Base-by-base conservation (phyloP, 1,140 invertebrate genomes). In the Phymastichus coffea region DNA sequence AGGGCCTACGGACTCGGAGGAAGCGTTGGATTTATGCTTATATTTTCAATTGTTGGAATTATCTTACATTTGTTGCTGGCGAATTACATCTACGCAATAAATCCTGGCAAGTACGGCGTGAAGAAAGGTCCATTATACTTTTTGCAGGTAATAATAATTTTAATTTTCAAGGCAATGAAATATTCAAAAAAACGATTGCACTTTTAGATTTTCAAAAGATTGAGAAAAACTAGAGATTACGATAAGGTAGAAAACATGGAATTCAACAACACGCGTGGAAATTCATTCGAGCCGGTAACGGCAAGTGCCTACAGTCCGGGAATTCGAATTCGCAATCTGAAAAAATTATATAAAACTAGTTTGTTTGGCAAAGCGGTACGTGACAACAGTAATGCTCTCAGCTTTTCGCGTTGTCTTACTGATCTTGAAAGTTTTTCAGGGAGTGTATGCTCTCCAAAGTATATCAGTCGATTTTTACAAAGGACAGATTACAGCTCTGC, bases 401-500 rank as follows among this genome's bases (percentile, higher is more conserved):
- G 30, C 30, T 33, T 33, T 33, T 8, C 14, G 14, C 6, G n/a
- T 30, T 25, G n/a, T 23, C 1, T 8, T 44, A 10, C 22, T 44
- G n/a, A 20, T 25, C 25, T 20, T n/a, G 7, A 44, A 44, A 14
- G 25, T 47, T 20, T 49, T 62, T 35, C 17, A 73, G 68, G 54
- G 37, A 23, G 58, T 69, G 0, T 57, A 77, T 9, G 76, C 73
- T 14, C 46, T 76, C 1, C 68, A 59, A 57, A 81, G 83, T 26
- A 69, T 82, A 69, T 82, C 72, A 66, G 61, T 89, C 17, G 84
- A 88, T 62, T 84, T 90, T 64, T 87, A 86, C 65, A 81, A 80
- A 64, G 81, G 82, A 30, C 83, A 87, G 67, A 85, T 88, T 55
- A 88, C 86, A 3, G 85, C 86, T 10, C 75, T 95, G 12, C 78